phyloP scores from a whole-genome alignment of 2,888 invertebrate genomes.

The Pollenia amentaria region DNA sequence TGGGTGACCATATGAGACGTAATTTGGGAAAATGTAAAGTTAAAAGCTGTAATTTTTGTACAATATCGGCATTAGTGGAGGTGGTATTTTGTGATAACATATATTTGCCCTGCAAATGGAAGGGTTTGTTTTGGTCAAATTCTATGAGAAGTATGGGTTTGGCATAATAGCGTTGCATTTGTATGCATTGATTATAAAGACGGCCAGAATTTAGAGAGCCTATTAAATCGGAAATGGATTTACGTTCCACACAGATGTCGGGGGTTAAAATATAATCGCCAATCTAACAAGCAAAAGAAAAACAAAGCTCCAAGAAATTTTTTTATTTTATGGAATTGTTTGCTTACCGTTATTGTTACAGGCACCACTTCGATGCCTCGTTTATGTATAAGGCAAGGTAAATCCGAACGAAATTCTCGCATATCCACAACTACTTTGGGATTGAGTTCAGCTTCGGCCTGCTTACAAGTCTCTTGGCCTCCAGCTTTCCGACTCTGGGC shows the following conservation, averaged over 20 bases:
- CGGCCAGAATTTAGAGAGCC: slow-evolving; percentile 97
- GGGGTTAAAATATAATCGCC: slow-evolving; percentile 99
- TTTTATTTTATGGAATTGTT: neutral
- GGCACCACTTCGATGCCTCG: slow-evolving; percentile 96
- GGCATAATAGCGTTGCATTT: slow-evolving; percentile 95
- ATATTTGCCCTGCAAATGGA: slow-evolving; percentile 94
- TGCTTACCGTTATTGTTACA: slow-evolving; percentile 89
- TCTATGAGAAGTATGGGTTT: slow-evolving; percentile 97
- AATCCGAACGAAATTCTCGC: slow-evolving; percentile 98
- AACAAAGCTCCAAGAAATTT: neutral
- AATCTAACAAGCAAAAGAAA: slow-evolving; percentile 86
- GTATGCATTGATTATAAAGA: slow-evolving; percentile 96
- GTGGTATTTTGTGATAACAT: slow-evolving; percentile 90
- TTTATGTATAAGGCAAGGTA: slow-evolving; percentile 96
- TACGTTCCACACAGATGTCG: slow-evolving; percentile 98
- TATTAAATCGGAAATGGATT: slow-evolving; percentile 97
- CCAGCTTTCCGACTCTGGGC: slow-evolving; percentile 87
- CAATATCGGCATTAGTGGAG: slow-evolving; percentile 89
- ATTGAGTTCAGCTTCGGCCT: slow-evolving; percentile 88
- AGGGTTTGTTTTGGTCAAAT: slow-evolving; percentile 97
- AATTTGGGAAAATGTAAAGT: slow-evolving; percentile 97
- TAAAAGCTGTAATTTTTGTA: slow-evolving; percentile 94
- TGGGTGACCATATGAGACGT: slow-evolving; percentile 97
- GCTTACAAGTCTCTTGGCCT: slow-evolving; percentile 81
- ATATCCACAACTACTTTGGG: slow-evolving; percentile 95